Percentiles rank a stretch among this genome's conserved stretches.
phyloP scores from a whole-genome alignment of 1,140 invertebrate genomes.

The Psilanteris sp. region DNA sequence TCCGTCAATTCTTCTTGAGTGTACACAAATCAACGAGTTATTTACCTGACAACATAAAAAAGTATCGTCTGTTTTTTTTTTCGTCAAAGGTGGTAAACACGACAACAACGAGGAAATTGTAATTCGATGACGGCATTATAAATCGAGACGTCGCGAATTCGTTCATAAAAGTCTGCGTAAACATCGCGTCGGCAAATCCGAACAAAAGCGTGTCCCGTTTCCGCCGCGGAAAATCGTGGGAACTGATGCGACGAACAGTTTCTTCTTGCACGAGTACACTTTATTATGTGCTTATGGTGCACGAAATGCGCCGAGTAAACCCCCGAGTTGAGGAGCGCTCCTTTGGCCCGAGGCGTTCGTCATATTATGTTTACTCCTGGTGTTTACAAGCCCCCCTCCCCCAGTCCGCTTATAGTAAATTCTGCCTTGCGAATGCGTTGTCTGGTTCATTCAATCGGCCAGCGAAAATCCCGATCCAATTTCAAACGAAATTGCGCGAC shows the following conservation, averaged over 20 bases:
- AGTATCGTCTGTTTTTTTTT: no score
- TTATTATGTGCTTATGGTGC: constrained; percentile 66
- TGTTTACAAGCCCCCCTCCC: constrained; percentile 74
- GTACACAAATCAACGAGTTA: no score
- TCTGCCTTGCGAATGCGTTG: no score
- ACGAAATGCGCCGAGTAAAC: constrained; percentile 65
- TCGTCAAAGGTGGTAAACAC: constrained; percentile 29
- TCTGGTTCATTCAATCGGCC: no score
- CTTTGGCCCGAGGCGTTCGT: constrained; percentile 74
- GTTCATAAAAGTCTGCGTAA: constrained; percentile 59
- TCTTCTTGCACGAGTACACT: constrained; percentile 61
- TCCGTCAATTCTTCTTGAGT: no score
- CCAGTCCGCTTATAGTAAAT: constrained; percentile 38
- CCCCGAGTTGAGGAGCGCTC: constrained; percentile 56
- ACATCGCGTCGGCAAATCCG: constrained; percentile 45
- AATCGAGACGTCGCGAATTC: constrained; percentile 36
- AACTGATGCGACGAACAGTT: constrained; percentile 62
- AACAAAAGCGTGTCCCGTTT: constrained; percentile 61
- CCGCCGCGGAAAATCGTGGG: constrained; percentile 63
- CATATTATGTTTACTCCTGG: constrained; percentile 79
- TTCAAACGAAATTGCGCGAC: no score
- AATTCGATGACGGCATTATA: constrained; percentile 41
- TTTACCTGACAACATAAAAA: no score
- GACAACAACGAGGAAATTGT: constrained; percentile 40
- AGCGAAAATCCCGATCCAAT: no score